Percentiles rank a stretch among this genome's conserved stretches.
These are phyloP conservation scores for Silurus glanis DNA, from an alignment of 2,113 vertebrate genomes.

Conservation along the genomic window DNA sequence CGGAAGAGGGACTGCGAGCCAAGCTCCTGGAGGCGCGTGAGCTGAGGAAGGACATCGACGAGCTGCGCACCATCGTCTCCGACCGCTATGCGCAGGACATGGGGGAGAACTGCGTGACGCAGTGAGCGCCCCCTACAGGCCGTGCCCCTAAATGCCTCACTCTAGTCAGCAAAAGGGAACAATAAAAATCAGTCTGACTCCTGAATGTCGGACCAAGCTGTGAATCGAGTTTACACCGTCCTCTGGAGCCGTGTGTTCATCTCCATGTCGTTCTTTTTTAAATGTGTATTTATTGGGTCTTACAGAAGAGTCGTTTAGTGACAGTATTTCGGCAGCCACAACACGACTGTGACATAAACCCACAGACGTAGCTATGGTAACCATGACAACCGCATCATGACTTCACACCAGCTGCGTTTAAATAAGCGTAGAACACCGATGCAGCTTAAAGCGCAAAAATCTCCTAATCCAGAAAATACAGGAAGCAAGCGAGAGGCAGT, in stretches of 20 bases:
- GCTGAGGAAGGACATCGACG: conserved; percentile 87
- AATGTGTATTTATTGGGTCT: conserved; percentile 25
- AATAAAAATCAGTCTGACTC: conserved; percentile 66
- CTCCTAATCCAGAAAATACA: neutral
- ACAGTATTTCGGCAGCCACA: neutral
- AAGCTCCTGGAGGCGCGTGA: conserved; percentile 83
- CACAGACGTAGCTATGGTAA: neutral
- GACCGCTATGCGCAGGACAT: conserved; percentile 88
- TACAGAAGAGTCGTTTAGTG: neutral
- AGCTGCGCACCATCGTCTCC: conserved; percentile 84
- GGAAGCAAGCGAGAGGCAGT: neutral
- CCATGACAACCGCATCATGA: neutral
- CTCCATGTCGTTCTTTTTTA: neutral
- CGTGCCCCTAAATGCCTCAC: conserved; percentile 15
- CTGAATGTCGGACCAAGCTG: conserved; percentile 81
- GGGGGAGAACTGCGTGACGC: conserved; percentile 86
- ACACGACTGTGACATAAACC: no score
- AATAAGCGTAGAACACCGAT: neutral
- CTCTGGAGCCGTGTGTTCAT: conserved; percentile 16
- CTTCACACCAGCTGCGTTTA: neutral
- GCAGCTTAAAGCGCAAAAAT: neutral
- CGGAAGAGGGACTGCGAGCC: conserved; percentile 76
- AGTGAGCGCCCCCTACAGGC: conserved; percentile 68
- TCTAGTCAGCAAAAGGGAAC: neutral
- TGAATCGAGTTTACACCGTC: conserved; percentile 68